Conservation (phyloP, 2,797 vertebrate genomes). For the Cetoscarus ocellatus region DNA sequence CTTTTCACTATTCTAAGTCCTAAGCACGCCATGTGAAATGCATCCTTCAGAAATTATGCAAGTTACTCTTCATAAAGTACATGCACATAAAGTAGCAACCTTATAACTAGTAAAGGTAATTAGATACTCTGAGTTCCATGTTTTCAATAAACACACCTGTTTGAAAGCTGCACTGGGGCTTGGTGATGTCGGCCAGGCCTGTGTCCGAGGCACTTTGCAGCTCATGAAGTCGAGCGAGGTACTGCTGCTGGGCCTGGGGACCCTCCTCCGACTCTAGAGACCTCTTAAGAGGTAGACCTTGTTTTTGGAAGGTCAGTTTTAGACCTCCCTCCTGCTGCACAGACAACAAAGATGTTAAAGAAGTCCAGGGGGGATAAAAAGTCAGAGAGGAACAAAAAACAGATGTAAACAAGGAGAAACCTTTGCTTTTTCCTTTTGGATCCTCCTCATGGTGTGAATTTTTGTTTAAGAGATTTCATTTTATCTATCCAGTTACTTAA, state of each 20-base stretch:
- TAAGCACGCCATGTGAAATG: no score
- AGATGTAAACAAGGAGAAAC: constrained; percentile 11
- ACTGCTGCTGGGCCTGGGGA: constrained; percentile 93
- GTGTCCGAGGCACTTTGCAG: constrained; percentile 94
- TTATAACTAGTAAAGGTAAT: background rate
- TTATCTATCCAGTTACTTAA: background rate
- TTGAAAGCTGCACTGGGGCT: constrained; percentile 84
- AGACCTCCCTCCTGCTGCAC: constrained; percentile 95
- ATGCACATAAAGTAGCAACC: no score
- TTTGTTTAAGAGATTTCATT: background rate
- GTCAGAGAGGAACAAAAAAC: background rate
- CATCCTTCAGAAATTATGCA: no score
- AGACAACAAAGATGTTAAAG: constrained; percentile 47
- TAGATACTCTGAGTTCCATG: background rate
- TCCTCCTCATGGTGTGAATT: background rate
- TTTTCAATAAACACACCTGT: constrained; percentile 82
- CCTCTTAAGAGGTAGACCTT: constrained; percentile 93
- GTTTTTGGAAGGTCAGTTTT: constrained; percentile 99
- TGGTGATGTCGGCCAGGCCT: constrained; percentile 92
- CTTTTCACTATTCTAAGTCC: no score
- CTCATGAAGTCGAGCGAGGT: constrained; percentile 93
- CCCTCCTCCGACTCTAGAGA: constrained; percentile 92
- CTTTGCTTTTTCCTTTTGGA: background rate
- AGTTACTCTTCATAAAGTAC: no score
- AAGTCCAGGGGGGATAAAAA: background rate